Base-by-base conservation (phyloP, 1,140 invertebrate species). In the Muscidifurax raptorellus region DNA sequence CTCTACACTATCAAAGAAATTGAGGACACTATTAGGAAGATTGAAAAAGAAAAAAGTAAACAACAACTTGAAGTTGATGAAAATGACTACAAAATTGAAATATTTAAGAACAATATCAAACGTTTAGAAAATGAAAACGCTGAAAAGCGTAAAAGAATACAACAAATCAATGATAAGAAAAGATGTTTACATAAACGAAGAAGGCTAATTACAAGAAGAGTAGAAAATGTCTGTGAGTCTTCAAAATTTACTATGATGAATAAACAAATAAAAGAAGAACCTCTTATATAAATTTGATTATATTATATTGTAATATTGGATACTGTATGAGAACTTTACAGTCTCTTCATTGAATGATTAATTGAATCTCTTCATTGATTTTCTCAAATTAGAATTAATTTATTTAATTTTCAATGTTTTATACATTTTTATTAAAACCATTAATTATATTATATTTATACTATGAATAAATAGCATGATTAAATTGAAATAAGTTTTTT, bases 61-160 rank as follows among this genome's bases (percentile, higher is more conserved):
- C 32, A 59, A 12, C 28, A n/a, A 18, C 67, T 82, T 52, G 25
- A 75, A n/a, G 18, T 74, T 27, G 80, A 82, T 25, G 71, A 75
- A 0, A 82, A 82, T 82, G 71, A 72, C 10, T 28, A 28, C 13
- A 82, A 74, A 59, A 75, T 82, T 71, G 1, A 27, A n/a, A 59
- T 64, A 40, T 64, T 52, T 22, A 59, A 36, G 27, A 74, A 30
- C 1, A 25, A 5, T 18, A n/a, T 82, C 0, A 72, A 59, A 25
- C 1, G 22, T 12, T 25, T 72, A 10, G 47, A 82, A 59, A 59
- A 74, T 10, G 47, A 82, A 32, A 82, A 82, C 59, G 9, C 7
- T 52, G 22, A 36, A 36, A 82, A 59, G 1, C 44, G 69, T 36
- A 32, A 64, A 64, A 64, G 28, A 75, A 69, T 74, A 0, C 52